Percentiles rank a stretch among this genome's conserved stretches.
phyloP scores from a whole-genome alignment of 2,888 invertebrate genomes.

The Tipula vernalis region DNA sequence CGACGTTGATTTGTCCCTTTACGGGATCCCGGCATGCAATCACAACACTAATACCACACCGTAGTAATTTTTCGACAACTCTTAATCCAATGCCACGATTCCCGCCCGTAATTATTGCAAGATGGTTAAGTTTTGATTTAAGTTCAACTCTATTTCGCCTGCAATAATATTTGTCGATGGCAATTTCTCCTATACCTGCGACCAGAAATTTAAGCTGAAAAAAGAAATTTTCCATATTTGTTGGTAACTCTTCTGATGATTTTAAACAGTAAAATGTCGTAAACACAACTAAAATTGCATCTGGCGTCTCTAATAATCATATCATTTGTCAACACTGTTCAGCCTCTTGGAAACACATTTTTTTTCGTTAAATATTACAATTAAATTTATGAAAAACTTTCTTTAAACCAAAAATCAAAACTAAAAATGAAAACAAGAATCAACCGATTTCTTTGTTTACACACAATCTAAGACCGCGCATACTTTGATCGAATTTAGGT shows the following conservation, averaged over 20 bases:
- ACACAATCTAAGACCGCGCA: background rate
- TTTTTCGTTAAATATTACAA: background rate
- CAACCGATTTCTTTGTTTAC: background rate
- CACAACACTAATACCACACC: conserved; percentile 64
- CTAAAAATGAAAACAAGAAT: background rate
- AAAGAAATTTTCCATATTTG: conserved; percentile 32
- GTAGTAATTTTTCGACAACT: conserved; percentile 60
- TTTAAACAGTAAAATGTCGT: conserved; percentile 27
- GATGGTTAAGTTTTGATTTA: conserved; percentile 48
- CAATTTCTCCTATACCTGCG: conserved; percentile 27
- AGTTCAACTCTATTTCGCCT: conserved; percentile 36
- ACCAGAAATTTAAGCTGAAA: conserved; percentile 32
- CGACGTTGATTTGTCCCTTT: conserved; percentile 38
- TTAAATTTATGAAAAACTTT: background rate
- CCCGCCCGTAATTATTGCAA: conserved; percentile 78
- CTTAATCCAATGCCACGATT: conserved; percentile 72
- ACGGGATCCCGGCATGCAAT: conserved; percentile 60
- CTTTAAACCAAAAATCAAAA: background rate
- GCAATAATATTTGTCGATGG: conserved; percentile 27
- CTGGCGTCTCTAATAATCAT: background rate
- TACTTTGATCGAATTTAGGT: background rate
- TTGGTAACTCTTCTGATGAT: conserved; percentile 33
- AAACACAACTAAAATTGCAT: background rate
- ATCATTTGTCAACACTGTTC: background rate
- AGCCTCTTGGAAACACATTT: background rate